These are phyloP conservation scores for Parauchenoglanis punctatus DNA, from an alignment of 2,797 vertebrate species.

Conservation along the genomic window DNA sequence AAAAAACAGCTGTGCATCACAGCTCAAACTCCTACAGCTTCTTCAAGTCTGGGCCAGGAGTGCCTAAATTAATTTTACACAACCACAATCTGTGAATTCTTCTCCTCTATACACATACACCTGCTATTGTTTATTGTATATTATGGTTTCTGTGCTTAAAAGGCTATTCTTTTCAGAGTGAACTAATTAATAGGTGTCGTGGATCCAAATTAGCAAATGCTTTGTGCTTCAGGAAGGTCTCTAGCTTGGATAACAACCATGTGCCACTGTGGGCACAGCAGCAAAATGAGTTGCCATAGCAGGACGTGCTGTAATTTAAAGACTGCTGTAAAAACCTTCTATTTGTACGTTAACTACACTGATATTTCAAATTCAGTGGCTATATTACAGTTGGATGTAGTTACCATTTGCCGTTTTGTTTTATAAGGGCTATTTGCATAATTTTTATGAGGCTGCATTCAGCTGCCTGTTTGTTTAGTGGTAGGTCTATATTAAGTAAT, in stretches of 20 bases:
- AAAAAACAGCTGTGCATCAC: conserved; percentile 5
- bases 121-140: conserved; percentile 19
- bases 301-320: conserved; percentile 28
- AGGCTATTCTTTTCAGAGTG: neutral
- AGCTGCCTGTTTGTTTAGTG: conserved; percentile 6
- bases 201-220: conserved; percentile 41
- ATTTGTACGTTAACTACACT: conserved; percentile 25
- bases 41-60: neutral
- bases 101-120: neutral
- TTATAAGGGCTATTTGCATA: conserved; percentile 28
- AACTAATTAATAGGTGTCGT: conserved; percentile 47
- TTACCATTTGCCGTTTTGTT: conserved; percentile 15
- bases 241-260: conserved; percentile 50
- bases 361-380: conserved; percentile 13
- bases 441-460: conserved; percentile 3
- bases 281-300: neutral
- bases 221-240: conserved; percentile 37
- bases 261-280: conserved; percentile 39
- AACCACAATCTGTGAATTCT: conserved; percentile 10
- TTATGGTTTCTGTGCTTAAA: conserved; percentile 9
- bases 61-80: neutral
- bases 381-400: conserved; percentile 13
- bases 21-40: conserved; percentile 18
- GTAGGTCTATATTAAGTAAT: neutral
- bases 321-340: conserved; percentile 17